Conservation (phyloP, 2,888 invertebrate species). For the Mythimna ferrago region DNA sequence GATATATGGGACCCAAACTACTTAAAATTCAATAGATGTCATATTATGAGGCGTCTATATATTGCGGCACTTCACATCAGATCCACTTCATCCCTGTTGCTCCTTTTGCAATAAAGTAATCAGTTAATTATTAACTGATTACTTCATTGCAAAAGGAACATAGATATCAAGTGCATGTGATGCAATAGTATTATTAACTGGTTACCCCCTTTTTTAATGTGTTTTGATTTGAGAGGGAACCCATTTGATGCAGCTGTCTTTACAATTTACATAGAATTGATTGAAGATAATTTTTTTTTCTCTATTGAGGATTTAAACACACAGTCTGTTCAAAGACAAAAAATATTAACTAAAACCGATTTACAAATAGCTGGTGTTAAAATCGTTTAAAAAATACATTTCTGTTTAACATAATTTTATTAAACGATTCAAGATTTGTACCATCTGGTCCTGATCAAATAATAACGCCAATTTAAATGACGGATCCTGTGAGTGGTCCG, state of each 20-base stretch:
- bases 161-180: not conserved
- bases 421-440: constrained; percentile 41
- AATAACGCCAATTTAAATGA: constrained; percentile 69
- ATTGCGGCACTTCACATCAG: not conserved
- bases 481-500: constrained; percentile 62
- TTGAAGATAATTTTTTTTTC: too few relatives aligned
- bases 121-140: too few relatives aligned
- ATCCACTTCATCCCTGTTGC: not conserved
- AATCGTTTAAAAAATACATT: not conserved
- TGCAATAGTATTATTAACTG: not conserved
- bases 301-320: too few relatives aligned
- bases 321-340: not conserved
- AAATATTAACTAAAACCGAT: not conserved
- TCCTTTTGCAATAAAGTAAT: not conserved
- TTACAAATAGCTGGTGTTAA: not conserved
- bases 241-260: too few relatives aligned
- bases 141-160: too few relatives aligned
- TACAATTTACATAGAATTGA: too few relatives aligned
- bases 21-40: not conserved
- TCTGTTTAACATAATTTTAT: constrained; percentile 15
- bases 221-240: too few relatives aligned
- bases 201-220: too few relatives aligned
- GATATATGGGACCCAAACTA: not conserved
- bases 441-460: constrained; percentile 63
- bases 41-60: not conserved